A percentile compares a stretch with the other conserved stretches of the same genome.
These are phyloP conservation scores for Diuraphis noxia DNA, from an alignment of 1,140 invertebrate genomes.

Conservation along the genomic window DNA sequence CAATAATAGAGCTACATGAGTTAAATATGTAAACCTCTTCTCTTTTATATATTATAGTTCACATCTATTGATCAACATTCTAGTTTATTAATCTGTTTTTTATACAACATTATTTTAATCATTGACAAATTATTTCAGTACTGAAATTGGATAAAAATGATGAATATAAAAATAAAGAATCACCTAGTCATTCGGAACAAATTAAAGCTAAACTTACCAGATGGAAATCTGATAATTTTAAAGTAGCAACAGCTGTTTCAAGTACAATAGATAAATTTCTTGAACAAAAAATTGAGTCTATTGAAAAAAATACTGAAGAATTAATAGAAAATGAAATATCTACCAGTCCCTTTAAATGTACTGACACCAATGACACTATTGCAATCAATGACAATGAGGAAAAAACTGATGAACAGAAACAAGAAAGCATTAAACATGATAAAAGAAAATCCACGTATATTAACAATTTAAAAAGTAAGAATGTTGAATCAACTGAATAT, in stretches of 20 bases:
- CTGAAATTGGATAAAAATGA: neutral
- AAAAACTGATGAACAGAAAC: neutral
- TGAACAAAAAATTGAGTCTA: neutral
- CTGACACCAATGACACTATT: neutral
- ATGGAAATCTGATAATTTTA: conserved; percentile 29
- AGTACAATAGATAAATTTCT: neutral
- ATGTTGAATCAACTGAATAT: neutral
- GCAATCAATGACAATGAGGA: neutral
- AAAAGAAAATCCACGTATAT: neutral
- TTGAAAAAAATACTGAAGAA: neutral
- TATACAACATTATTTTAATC: neutral
- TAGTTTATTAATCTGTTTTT: neutral
- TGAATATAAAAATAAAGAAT: neutral
- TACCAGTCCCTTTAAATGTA: neutral
- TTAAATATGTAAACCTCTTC: too few species aligned
- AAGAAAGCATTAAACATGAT: neutral
- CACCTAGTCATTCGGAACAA: conserved; percentile 3
- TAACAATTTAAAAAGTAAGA: neutral
- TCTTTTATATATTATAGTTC: neutral
- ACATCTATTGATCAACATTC: neutral
- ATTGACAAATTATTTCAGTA: conserved; percentile 19
- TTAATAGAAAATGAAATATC: neutral
- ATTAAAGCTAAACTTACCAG: neutral
- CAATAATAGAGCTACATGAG: neutral
- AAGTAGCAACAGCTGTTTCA: neutral